These are phyloP conservation scores for Drosophila recens DNA, from an alignment of 2,888 invertebrate species.

Conservation along the genomic window DNA sequence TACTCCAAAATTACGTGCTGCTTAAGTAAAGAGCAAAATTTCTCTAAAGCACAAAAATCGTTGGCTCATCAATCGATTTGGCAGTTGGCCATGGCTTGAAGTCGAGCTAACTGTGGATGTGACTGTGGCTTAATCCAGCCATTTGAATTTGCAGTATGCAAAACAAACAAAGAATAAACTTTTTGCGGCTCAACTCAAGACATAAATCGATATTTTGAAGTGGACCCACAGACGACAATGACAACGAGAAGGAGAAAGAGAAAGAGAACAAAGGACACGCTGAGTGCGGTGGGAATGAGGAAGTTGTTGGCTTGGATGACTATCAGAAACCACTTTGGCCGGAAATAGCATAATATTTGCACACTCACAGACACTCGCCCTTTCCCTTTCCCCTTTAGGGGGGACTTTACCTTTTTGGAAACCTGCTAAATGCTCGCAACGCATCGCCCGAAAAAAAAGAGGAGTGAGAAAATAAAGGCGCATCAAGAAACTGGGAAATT, in stretches of 20 bases:
- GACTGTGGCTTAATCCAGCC: conserved; percentile 48
- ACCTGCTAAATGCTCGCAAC: conserved; percentile 60
- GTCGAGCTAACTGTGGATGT: conserved; percentile 15
- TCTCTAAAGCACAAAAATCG: conserved; percentile 1
- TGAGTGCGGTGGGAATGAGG: not conserved
- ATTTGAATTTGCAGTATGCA: conserved; percentile 55
- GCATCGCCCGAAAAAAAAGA: conserved; percentile 26
- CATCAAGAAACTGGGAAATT: conserved; percentile 45
- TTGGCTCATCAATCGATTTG: conserved; percentile 50
- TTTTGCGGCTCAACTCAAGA: conserved; percentile 47
- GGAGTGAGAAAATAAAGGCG: conserved; percentile 9
- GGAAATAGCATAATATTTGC: conserved; percentile 75
- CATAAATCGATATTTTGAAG: conserved; percentile 70
- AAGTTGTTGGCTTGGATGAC: conserved; percentile 60
- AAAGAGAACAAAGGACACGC: not conserved
- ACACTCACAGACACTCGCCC: conserved; percentile 47
- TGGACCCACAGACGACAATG: conserved; percentile 33
- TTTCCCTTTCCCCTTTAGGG: not conserved
- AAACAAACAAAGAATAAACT: conserved; percentile 42
- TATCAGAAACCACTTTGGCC: conserved; percentile 74
- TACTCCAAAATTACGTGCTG: conserved; percentile 44
- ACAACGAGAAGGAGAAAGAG: not conserved
- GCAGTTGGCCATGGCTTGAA: conserved; percentile 27
- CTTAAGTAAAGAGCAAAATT: conserved; percentile 16
- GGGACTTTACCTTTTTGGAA: conserved; percentile 35